Base-by-base conservation (phyloP, 2,797 vertebrate species). In the Sternotherus odoratus region DNA sequence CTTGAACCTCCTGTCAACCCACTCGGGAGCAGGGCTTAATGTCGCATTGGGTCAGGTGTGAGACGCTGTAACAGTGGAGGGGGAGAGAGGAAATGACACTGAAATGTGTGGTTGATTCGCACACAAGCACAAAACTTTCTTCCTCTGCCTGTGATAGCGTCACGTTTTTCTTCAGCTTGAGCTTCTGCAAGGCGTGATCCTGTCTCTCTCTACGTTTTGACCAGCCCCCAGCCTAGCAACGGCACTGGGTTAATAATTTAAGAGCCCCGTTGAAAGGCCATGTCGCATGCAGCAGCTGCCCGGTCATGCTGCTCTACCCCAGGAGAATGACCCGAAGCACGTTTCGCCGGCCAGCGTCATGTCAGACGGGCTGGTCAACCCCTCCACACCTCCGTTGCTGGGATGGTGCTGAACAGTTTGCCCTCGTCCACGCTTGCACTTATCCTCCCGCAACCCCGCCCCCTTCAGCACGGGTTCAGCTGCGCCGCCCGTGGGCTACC, bases 11-110 rank as follows among this genome's bases (percentile, higher is more conserved):
- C 83, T 74, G 36, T 1, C 91, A 78, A 43, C 89, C 93, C 78
- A 36, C 94, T 5, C 23, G 2, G 17, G 8, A 69, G 57, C 24
- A 50, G 36, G 33, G 82, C 88, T 6, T 1, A 66, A 4, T 48
- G 85, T 92, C 89, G 30, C 82, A 69, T 78, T 72, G 91, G 83
- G 91, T 93, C 85, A 82, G 83, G 79, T 79, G 90, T 87, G 91
- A 80, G 92, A 83, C 88, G 33, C 57, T 77, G 94, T 77, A 33
- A 66, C 91, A 79, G n/a, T 48, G 6, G 6, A 85, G 33, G 60
- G 57, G 6, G 12, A 48, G 23, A 11, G 63, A 56, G 48, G 46
- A 50, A 8, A 28, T 12, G 81, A 21, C 4, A 28, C 53, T 23
- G 21, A 53, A 53, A 53, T 8, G 21, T 57, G 56, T 57, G 12